Percentiles rank a stretch among this genome's conserved stretches.
Evolutionary conservation across 2,797 vertebrate genomes (phyloP).

Genomic region (Distichodus sexfasciatus): DNA sequence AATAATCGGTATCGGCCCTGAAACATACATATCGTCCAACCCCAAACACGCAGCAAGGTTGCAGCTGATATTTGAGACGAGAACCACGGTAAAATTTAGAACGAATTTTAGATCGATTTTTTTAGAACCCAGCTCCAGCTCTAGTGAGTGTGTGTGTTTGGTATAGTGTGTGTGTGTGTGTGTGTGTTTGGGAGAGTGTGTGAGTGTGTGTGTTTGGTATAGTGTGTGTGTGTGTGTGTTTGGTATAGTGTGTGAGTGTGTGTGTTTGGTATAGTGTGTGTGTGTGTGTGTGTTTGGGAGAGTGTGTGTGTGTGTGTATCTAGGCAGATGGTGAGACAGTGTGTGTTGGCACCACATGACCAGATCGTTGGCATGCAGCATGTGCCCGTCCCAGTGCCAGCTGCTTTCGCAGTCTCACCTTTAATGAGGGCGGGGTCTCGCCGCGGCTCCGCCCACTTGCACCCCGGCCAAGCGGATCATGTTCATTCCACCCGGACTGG

Average conservation of each 20-base stretch:
- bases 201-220: background rate
- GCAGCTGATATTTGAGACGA: too few relatives aligned
- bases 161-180: conserved; percentile 2
- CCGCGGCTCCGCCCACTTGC: background rate
- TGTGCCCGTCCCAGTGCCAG: conserved; percentile 20
- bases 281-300: background rate
- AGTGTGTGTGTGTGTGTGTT: background rate
- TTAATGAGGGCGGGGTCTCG: conserved; percentile 6
- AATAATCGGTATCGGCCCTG: too few relatives aligned
- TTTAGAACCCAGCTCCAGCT: too few relatives aligned
- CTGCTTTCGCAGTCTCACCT: conserved; percentile 28
- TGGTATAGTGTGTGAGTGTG: too few relatives aligned
- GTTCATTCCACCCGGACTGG: too few relatives aligned
- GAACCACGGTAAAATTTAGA: too few relatives aligned
- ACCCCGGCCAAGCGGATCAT: too few relatives aligned
- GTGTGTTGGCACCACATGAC: conserved; percentile 25
- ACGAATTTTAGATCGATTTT: too few relatives aligned
- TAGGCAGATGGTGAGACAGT: conserved; percentile 42
- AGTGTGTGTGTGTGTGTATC: background rate
- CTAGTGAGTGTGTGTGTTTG: conserved; percentile 9
- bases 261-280: background rate
- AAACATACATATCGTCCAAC: too few relatives aligned
- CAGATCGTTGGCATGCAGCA: conserved; percentile 5
- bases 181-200: conserved; percentile 1
- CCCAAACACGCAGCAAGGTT: too few relatives aligned